Evolutionary conservation across 2,113 vertebrate species (phyloP).

Genomic region (Electrona antarctica): DNA sequence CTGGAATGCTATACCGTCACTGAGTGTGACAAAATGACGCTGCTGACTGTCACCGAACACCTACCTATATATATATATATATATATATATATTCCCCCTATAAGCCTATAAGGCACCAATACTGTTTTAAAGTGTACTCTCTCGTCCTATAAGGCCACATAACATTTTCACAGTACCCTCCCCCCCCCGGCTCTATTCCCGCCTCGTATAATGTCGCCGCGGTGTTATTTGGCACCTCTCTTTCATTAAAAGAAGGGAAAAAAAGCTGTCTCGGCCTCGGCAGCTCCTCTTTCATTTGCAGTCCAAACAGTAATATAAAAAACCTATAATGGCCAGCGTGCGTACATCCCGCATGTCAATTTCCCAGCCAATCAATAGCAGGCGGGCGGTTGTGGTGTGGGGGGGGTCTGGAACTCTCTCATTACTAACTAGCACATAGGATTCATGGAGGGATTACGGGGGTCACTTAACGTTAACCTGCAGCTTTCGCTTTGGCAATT

Average conservation of each 20-base stretch:
- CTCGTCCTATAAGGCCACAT: conserved; percentile 20
- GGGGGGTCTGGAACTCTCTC: conserved; percentile 67
- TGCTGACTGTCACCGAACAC: no score
- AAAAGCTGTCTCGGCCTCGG: conserved; percentile 66
- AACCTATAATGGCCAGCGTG: conserved; percentile 69
- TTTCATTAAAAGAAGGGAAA: conserved; percentile 67
- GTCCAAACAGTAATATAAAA: conserved; percentile 77
- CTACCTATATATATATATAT: no score
- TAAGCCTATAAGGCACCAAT: conserved; percentile 3
- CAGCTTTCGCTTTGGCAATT: conserved; percentile 56
- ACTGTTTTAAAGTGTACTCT: conserved; percentile 2
- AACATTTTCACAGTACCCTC: conserved; percentile 16
- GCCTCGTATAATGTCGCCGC: conserved; percentile 51
- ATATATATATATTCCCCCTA: background rate
- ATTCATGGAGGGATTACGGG: conserved; percentile 71
- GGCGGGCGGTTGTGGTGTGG: conserved; percentile 62
- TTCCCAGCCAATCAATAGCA: conserved; percentile 78
- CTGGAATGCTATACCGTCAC: no score
- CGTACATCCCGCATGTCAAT: conserved; percentile 77
- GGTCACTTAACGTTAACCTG: conserved; percentile 63
- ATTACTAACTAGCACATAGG: conserved; percentile 65
- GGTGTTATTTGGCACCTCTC: conserved; percentile 60
- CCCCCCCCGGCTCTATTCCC: conserved; percentile 24
- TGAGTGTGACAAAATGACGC: no score
- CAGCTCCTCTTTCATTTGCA: conserved; percentile 73